Conservation (phyloP, 2,797 vertebrate genomes). For the Megaceryle alcyon region DNA sequence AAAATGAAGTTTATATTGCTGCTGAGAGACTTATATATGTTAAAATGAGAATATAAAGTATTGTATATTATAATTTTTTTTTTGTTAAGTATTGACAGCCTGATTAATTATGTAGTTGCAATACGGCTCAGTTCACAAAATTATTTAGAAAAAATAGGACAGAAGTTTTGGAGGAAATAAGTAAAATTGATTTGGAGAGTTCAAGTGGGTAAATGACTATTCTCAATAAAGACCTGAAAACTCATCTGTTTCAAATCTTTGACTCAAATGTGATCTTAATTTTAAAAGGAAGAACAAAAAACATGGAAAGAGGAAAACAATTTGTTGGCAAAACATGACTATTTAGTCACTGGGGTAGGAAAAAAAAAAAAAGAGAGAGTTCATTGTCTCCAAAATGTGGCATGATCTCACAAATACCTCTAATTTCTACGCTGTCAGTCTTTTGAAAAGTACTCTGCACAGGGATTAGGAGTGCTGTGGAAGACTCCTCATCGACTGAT, state of each 20-base stretch:
- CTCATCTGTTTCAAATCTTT: conserved; percentile 22
- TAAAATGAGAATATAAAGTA: not conserved
- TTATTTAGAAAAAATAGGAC: not conserved
- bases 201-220: not conserved
- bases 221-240: not conserved
- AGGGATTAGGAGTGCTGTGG: not conserved
- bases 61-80: not conserved
- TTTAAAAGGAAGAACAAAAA: conserved; percentile 51
- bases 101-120: not conserved
- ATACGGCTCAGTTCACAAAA: not conserved
- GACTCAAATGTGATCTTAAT: conserved; percentile 24
- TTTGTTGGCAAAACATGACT: conserved; percentile 47
- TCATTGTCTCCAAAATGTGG: not conserved
- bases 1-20: not conserved
- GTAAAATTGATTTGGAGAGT: not conserved
- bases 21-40: not conserved
- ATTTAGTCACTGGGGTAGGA: conserved; percentile 1
- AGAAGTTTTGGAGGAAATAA: not conserved
- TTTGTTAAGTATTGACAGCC: not conserved
- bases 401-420: not conserved
- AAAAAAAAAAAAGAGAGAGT: not conserved
- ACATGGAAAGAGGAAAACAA: conserved; percentile 53
- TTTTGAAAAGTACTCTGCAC: not conserved
- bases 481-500: not conserved
- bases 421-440: not conserved